Base-by-base conservation (phyloP, 2,888 invertebrate genomes). In the Melanargia galathea region DNA sequence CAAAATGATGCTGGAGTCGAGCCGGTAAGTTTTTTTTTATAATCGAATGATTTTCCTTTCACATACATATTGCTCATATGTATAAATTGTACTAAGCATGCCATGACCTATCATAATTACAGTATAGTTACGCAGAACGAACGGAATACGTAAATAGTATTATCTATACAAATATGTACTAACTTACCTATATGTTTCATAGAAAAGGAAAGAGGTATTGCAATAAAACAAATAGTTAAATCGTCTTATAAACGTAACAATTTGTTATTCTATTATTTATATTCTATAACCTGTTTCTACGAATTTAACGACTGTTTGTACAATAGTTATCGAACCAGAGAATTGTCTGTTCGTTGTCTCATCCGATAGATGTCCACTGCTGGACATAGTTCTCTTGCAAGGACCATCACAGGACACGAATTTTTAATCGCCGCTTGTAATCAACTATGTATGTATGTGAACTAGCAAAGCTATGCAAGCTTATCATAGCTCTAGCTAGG, bases 1-100 rank as follows among this genome's bases (percentile, higher is more conserved):
- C 89, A 90, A 90, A 88, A 90, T 90, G 89, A 88, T 89, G 89
- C 82, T 87, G 86, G 90, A 90, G 86, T 86, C 89, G 84, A 89
- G 83, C 84, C 88, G 90, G 90, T 90, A 73, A 87, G 89, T 84
- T 61, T 24, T 22, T 22, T 22, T 46, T 22, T 5, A 4, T 22
- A 43, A 16, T 16, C 13, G 35, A 11, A 2, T 13, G 35, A 13
- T 35, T 35, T 11, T 35, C 1, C 2, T 3, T 35, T 2, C 35
- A 4, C 13, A 13, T 35, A n/a, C n/a, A n/a, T n/a, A n/a, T n/a
- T n/a, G n/a, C 7, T 30, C 8, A 30, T 5, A 7, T 30, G 30
- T 8, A 7, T 30, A n/a, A n/a, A n/a, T n/a, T n/a, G n/a, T n/a
- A 30, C n/a, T n/a, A 30, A 30, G 5, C 7, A 43, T 43, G 6